These are phyloP conservation scores for Drosophila emarginata DNA, from an alignment of 2,888 invertebrate genomes.

Conservation along the genomic window DNA sequence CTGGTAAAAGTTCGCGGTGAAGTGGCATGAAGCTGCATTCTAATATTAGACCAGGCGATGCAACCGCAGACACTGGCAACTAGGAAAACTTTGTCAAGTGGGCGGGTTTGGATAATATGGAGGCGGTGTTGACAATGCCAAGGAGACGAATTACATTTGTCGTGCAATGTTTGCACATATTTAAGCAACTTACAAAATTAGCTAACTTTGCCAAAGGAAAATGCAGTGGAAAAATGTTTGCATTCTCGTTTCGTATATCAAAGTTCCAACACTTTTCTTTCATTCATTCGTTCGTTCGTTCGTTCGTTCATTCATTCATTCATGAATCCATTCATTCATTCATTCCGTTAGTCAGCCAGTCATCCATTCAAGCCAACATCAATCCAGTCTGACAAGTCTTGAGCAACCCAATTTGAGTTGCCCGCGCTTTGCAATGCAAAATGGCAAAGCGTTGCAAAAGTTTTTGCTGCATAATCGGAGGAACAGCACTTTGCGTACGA, in stretches of 20 bases:
- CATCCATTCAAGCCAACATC: constrained; percentile 47
- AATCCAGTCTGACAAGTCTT: constrained; percentile 48
- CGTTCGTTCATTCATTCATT: constrained; percentile 16
- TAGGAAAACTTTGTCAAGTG: constrained; percentile 38
- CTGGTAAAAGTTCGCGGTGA: constrained; percentile 38
- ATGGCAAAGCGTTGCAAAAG: constrained; percentile 55
- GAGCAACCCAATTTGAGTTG: constrained; percentile 68
- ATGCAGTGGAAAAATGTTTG: constrained; percentile 50
- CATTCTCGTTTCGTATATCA: background rate
- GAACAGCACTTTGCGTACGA: constrained; percentile 62
- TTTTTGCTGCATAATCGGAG: constrained; percentile 76
- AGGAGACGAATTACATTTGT: constrained; percentile 65
- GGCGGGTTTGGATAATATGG: background rate
- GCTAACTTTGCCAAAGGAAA: constrained; percentile 48
- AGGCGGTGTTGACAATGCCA: constrained; percentile 22
- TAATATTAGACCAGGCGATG: constrained; percentile 38
- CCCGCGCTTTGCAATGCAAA: constrained; percentile 72
- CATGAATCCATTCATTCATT: constrained; percentile 40
- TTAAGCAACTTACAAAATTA: constrained; percentile 67
- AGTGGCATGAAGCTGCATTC: constrained; percentile 50
- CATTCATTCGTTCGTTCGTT: constrained; percentile 12
- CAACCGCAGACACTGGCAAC: constrained; percentile 32
- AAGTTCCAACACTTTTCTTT: constrained; percentile 28
- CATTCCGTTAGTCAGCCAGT: constrained; percentile 29
- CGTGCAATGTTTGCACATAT: constrained; percentile 62